A percentile compares a stretch with the other conserved stretches of the same genome.
These are phyloP conservation scores for Erethizon dorsatum DNA, from an alignment of 2,797 vertebrate genomes.

Conservation along the genomic window DNA sequence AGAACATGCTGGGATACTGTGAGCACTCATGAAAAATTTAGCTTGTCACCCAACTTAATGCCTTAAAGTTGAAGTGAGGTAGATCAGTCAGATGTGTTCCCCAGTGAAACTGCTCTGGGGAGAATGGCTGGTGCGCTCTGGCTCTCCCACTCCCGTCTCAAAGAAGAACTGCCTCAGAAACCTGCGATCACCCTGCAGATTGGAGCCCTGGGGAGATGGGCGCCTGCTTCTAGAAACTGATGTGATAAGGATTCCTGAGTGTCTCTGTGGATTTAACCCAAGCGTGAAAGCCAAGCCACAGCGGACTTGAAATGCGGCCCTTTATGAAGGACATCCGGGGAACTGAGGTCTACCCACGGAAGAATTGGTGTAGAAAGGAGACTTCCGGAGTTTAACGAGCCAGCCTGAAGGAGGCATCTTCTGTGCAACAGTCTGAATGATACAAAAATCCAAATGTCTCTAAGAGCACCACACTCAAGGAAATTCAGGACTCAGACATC, in stretches of 20 bases:
- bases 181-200: background rate
- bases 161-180: background rate
- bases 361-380: background rate
- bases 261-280: background rate
- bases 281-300: background rate
- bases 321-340: background rate
- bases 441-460: no score
- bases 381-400: background rate
- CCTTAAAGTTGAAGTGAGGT: background rate
- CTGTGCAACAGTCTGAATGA: background rate
- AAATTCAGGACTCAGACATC: background rate
- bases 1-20: background rate
- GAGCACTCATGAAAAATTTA: background rate
- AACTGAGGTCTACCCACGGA: background rate
- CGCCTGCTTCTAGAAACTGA: background rate
- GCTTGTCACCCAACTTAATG: background rate
- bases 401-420: background rate
- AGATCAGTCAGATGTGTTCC: background rate
- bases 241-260: background rate
- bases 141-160: accelerated
- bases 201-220: background rate
- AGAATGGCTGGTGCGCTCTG: background rate
- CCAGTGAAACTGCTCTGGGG: background rate
- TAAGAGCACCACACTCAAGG: background rate
- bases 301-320: background rate